Base-by-base conservation (phyloP, 2,113 vertebrate species). In the Todiramphus saurophagus region DNA sequence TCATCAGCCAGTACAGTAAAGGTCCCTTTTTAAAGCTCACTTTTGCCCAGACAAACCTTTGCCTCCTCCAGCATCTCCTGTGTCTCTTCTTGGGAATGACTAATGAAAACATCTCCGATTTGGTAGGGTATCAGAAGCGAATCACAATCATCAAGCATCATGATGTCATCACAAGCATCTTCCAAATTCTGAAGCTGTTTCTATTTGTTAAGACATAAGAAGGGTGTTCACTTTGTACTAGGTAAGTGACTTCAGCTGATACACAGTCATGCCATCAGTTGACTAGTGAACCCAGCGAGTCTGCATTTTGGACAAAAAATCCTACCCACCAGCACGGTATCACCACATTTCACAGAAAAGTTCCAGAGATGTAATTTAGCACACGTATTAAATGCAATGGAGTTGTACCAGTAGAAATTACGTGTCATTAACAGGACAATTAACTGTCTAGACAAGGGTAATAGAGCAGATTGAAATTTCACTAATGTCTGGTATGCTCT, bases 71-170 rank as follows among this genome's bases (percentile, higher is more conserved):
- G 97, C 99, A 99, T 99, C 74, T 99, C 99, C 56, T 99, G 99
- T 0, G 99, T 99, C 92, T 99, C 99, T 20, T 99, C 99, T 92
- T 99, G 99, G 41, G 99, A 98, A 84, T 99, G 99, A 27, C 98
- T 99, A 93, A 99, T 98, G 92, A 99, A 99, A 12, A 99, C 99
- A 24, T 99, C 99, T 11, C 99, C 99, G 1, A 99, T 99, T 82
- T 99, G 99, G 95, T 99, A 99, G 1, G 99, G 99, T 41, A 99
- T 98, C 88, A 98, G 95, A 4, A 98, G 59, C 7, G 98, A 83
- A 78, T 99, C 99, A 20, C 98, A 98, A 25, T 99, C 99, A 12
- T 99, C 99, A 33, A 98, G 96, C 98, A 99, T 98, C 98, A 99
- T 98, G 55, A 99, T 93, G 96, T 99, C 99, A 50, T 99, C 99